Evolutionary conservation across 2,113 vertebrate species (phyloP).

Genomic region (Promerops cafer): DNA sequence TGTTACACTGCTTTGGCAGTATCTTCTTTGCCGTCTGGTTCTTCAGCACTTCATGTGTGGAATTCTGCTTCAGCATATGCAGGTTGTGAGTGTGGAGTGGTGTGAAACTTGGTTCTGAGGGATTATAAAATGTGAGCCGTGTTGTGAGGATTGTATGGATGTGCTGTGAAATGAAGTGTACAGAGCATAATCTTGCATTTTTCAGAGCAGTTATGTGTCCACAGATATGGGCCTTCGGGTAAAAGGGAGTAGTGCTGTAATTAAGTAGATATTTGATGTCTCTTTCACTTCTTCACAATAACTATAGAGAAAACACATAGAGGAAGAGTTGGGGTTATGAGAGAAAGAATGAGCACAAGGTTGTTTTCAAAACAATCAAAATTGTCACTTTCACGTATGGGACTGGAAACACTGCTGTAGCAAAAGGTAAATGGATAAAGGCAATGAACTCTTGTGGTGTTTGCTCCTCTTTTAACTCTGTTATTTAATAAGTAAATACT

Average conservation of each 20-base stretch:
- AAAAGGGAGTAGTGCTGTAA: neutral
- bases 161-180: neutral
- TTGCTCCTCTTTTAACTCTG: neutral
- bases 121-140: neutral
- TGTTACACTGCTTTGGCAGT: neutral
- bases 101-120: neutral
- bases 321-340: neutral
- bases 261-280: neutral
- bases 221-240: accelerated
- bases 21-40: neutral
- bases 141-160: accelerated
- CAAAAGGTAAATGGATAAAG: neutral
- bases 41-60: accelerated
- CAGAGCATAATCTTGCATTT: neutral
- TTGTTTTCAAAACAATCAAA: neutral
- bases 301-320: neutral
- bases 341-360: neutral
- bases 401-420: neutral
- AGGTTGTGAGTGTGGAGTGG: neutral
- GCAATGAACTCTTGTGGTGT: neutral
- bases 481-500: neutral
- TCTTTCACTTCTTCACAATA: neutral
- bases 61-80: neutral
- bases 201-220: neutral
- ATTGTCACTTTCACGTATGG: neutral